Evolutionary conservation across 1,140 invertebrate genomes (phyloP).

Genomic region (Drosophila suzukii): DNA sequence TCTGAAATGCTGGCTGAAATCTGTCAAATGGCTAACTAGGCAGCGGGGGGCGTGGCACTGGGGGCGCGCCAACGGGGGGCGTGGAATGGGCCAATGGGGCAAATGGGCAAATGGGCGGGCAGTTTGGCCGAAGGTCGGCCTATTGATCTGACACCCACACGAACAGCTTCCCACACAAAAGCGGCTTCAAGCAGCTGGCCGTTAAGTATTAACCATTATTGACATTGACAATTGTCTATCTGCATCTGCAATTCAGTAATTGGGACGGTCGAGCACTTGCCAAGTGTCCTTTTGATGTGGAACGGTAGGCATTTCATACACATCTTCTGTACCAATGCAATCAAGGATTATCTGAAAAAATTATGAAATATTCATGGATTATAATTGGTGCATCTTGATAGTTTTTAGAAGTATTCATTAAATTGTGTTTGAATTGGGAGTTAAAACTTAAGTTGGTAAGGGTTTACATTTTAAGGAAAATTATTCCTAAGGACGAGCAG

Average conservation of each 20-base stretch:
- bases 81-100: background rate
- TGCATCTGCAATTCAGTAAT: slow-evolving; percentile 50
- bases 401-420: too few relatives aligned
- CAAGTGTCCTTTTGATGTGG: slow-evolving; percentile 47
- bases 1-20: slow-evolving; percentile 60
- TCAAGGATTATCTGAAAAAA: background rate
- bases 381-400: background rate
- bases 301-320: background rate
- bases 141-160: slow-evolving; percentile 76
- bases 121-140: slow-evolving; percentile 57
- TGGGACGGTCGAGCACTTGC: slow-evolving; percentile 39
- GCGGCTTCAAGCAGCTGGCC: slow-evolving; percentile 21
- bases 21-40: slow-evolving; percentile 77
- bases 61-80: background rate
- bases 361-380: background rate
- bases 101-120: background rate
- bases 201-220: slow-evolving; percentile 78
- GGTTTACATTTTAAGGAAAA: too few relatives aligned
- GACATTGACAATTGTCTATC: slow-evolving; percentile 79
- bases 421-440: too few relatives aligned
- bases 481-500: too few relatives aligned
- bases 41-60: slow-evolving; percentile 5
- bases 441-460: too few relatives aligned
- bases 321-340: background rate
- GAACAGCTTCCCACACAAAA: slow-evolving; percentile 3